phyloP scores from a whole-genome alignment of 2,797 vertebrate species.

The Myotis pilosus region DNA sequence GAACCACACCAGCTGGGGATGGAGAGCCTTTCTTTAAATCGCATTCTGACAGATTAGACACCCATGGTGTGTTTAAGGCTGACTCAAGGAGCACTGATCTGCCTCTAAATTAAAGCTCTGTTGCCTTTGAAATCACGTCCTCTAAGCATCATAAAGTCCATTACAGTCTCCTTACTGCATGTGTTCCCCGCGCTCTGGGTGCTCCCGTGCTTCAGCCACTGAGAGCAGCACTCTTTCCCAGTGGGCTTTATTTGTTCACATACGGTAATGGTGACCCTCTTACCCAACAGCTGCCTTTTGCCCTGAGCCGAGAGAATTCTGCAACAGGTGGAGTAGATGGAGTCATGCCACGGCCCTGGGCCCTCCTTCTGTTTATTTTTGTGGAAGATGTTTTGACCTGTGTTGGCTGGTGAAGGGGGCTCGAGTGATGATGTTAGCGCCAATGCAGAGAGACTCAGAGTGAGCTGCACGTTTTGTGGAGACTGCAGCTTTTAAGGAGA shows the following conservation, averaged over 20 bases:
- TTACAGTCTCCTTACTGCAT: rapidly evolving
- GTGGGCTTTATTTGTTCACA: neutral
- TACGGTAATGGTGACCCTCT: rapidly evolving
- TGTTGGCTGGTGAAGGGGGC: neutral
- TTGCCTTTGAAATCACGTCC: neutral
- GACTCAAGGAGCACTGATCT: neutral
- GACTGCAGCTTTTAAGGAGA: neutral
- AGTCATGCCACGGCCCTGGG: rapidly evolving
- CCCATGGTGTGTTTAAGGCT: neutral
- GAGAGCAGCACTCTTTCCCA: too few relatives aligned
- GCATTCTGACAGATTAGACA: neutral
- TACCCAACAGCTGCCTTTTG: neutral
- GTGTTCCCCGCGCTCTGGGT: rapidly evolving
- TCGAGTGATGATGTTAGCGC: rapidly evolving
- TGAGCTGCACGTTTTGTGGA: rapidly evolving
- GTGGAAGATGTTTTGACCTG: neutral
- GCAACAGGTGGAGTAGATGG: neutral
- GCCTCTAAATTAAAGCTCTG: neutral
- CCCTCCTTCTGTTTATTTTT: neutral
- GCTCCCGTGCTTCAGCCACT: rapidly evolving
- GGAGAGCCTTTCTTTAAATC: neutral
- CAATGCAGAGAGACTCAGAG: rapidly evolving
- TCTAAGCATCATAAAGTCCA: rapidly evolving
- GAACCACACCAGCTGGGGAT: too few relatives aligned
- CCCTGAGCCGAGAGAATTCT: neutral